Base-by-base conservation (phyloP, 2,113 vertebrate species). In the Cavia aperea region DNA sequence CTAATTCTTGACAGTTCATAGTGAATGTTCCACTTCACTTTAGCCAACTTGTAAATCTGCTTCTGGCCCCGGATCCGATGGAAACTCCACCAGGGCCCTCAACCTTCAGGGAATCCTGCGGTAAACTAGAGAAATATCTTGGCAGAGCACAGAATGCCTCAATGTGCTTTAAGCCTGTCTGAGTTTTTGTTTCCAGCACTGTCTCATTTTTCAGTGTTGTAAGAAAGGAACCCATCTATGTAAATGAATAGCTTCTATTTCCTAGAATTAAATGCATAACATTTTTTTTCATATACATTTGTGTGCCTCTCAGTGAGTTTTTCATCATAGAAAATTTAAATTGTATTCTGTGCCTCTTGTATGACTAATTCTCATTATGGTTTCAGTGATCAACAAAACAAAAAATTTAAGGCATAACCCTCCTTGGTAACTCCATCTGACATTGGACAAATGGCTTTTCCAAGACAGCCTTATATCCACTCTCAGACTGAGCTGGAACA, bases 21-120 rank as follows among this genome's bases (percentile, higher is more conserved):
- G 7, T 36, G 33, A 78, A 58, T 73, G 3, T 12, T 86, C 60
- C 58, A 13, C 13, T 93, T 88, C 15, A 19, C 13, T 85, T 93
- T 90, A 65, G 46, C n/a, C 73, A 91, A 77, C 89, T 36, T 88
- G 5, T 90, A 91, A 63, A 92, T 93, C 46, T 85, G 26, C 43
- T 92, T 93, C 91, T 58, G 23, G 33, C 13, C 39, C 83, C 66
- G 5, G 89, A 26, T 73, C 39, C 33, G 49, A 49, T 7, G 60
- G 51, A 66, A 36, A 82, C 83, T 79, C 31, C 26, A 90, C 24
- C 18, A 68, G 13, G 31, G 8, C 23, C 89, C 3, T 39, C 10
- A 43, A 54, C 72, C n/a, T 19, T 88, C 66, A 90, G 9, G 23
- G 31, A 82, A 79, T 81, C 1, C 10, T 31, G 86, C 77, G 36